Base-by-base conservation (phyloP, 2,113 vertebrate species). In the Ammodytes marinus region DNA sequence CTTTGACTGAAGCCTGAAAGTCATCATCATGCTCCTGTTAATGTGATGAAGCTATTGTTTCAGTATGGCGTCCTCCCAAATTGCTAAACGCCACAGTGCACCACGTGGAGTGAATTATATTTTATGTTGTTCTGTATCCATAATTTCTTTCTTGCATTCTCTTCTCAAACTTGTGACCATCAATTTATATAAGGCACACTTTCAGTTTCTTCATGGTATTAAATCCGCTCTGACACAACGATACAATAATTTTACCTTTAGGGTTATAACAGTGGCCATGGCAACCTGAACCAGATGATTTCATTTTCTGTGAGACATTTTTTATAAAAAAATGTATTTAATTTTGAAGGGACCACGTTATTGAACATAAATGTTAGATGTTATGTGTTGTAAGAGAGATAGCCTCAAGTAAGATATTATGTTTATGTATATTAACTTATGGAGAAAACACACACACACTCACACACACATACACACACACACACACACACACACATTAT, bases 111-210 rank as follows among this genome's bases (percentile, higher is more conserved):
- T 47, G 27, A 43, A 58, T n/a, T 58, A 19, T 37, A 37, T 72
- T 43, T 55, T 6, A 68, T 54, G 54, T 77, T 52, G 17, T 2
- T 35, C 7, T 60, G 13, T 45, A 65, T 71, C 39, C 11, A 40
- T 60, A n/a, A 14, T 43, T 19, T 79, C 17, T 27, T n/a, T 46
- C 49, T 55, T n/a, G 19, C 12, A 6, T 12, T 61, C 75, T 61
- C 14, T 61, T 19, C n/a, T 8, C 43, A 50, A 64, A 47, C 35
- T 2, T 64, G 35, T 40, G 49, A 10, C 11, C 11, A 65, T 63
- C 79, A 50, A 63, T 17, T 54, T 69, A 19, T 60, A 72, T 27
- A 27, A 27, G 27, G 63, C 55, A 65, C 39, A 5, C 50, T 37
- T 43, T 47, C 15, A 54, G 39, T 68, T 80, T 59, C 10, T 53